phyloP scores from a whole-genome alignment of 2,888 invertebrate species.

The Metellina segmentata region DNA sequence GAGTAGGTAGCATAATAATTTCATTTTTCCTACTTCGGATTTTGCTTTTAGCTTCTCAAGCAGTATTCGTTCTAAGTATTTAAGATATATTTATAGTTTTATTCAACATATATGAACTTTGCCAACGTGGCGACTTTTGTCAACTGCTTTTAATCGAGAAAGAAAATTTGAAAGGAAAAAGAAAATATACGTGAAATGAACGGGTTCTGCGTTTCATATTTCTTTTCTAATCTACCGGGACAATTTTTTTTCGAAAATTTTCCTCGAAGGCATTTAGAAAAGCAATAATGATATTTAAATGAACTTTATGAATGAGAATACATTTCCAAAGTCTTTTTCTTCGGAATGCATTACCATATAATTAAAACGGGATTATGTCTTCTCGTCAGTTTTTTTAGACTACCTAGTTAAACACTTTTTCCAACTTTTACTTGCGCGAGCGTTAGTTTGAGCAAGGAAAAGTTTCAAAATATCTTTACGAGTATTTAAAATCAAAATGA shows the following conservation, averaged over 20 bases:
- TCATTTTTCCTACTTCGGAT: too few species aligned
- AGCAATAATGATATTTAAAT: slow-evolving; percentile 55
- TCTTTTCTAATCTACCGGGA: slow-evolving; percentile 4
- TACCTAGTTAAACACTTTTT: background rate
- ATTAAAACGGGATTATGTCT: slow-evolving; percentile 52
- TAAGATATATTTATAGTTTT: too few species aligned
- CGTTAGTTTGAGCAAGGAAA: background rate
- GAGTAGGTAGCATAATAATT: too few species aligned
- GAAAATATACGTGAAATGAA: too few species aligned
- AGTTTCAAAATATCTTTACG: background rate
- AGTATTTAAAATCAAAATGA: background rate
- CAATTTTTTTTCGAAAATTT: background rate
- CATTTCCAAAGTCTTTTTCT: slow-evolving; percentile 21
- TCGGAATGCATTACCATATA: slow-evolving; percentile 35
- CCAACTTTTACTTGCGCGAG: background rate
- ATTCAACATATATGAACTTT: too few species aligned
- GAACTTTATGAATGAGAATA: slow-evolving; percentile 45
- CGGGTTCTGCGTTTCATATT: slow-evolving; percentile 6
- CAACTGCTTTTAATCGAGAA: too few species aligned
- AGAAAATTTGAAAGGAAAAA: too few species aligned
- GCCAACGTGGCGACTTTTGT: too few species aligned
- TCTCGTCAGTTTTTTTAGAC: background rate
- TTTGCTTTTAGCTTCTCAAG: too few species aligned
- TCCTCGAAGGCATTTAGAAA: slow-evolving; percentile 23
- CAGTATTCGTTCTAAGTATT: too few species aligned